Base-by-base conservation (phyloP, 2,797 vertebrate species). In the Enteromius paludinosus region DNA sequence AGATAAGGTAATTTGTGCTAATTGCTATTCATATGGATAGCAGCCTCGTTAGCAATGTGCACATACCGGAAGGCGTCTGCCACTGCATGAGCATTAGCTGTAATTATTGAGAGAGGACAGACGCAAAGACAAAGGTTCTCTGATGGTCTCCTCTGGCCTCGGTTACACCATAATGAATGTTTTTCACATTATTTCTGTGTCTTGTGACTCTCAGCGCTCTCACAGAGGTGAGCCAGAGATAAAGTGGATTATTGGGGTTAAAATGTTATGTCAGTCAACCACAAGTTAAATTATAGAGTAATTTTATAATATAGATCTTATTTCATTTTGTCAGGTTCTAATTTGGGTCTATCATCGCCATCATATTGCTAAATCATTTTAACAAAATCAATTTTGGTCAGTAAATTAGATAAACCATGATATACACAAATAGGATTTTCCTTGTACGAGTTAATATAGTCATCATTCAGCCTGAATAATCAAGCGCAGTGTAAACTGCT, bases 1-100 rank as follows among this genome's bases (percentile, higher is more conserved):
- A 86, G 83, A 86, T 89, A 83, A 91, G 87, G 87, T 91, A 88
- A 91, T 88, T 77, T 89, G 87, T 30, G 59, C 82, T 91, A 91
- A 90, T 91, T 91, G 85, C 88, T 83, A 86, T 87, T 81, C 82
- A 81, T 87, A 73, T 79, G 84, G 82, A 81, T 82, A 83, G 82
- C 75, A 83, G 84, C 71, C 72, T 82, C 61, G 62, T 87, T 84
- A 87, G 38, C 25, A 33, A 84, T 82, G 79, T 88, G 86, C 85
- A 84, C 80, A 72, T 62, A 82, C 78, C 28, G 43, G 65, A 86
- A 86, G 79, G 75, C 64, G 76, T 84, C 74, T 87, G 87, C 86
- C 89, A 83, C 68, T 33, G 69, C 82, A 69, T 43, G 79, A 87
- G 77, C 75, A n/a, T 81, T 83, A 69, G 83, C 88, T 87, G 87